A percentile compares a stretch with the other conserved stretches of the same genome.
phyloP scores from a whole-genome alignment of 2,113 vertebrate genomes.

The Takifugu bimaculatus region DNA sequence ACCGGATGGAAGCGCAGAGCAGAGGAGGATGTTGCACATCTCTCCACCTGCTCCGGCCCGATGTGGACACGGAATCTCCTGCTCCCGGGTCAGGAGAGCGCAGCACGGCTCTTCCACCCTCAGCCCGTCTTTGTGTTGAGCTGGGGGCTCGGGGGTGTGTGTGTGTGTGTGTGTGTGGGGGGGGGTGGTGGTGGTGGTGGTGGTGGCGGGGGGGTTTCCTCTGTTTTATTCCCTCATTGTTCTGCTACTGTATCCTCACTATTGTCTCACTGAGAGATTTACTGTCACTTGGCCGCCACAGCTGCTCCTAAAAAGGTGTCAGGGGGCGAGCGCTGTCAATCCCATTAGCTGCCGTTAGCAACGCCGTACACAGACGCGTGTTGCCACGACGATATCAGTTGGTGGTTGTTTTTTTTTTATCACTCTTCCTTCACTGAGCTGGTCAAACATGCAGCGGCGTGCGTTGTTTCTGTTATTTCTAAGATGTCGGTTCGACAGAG shows the following conservation, averaged over 20 bases:
- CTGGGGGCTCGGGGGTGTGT: slow-evolving; percentile 46
- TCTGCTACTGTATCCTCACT: slow-evolving; percentile 76
- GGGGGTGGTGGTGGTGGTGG: no score
- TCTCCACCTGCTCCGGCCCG: no score
- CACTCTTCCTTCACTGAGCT: no score
- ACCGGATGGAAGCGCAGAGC: background rate
- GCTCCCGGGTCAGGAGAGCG: slow-evolving; percentile 1
- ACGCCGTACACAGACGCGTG: background rate
- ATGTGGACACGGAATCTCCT: no score
- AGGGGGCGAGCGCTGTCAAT: slow-evolving; percentile 66
- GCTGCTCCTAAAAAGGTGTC: slow-evolving; percentile 75
- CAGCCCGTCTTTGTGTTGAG: slow-evolving; percentile 57
- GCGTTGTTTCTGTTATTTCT: no score
- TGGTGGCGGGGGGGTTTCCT: slow-evolving; percentile 74
- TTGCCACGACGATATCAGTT: no score
- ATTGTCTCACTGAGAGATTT: slow-evolving; percentile 82
- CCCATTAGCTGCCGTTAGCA: slow-evolving; percentile 55
- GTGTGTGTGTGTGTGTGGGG: no score
- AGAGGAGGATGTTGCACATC: no score
- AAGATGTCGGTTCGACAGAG: no score
- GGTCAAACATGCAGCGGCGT: no score
- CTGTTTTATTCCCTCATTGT: slow-evolving; percentile 80
- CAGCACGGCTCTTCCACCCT: slow-evolving; percentile 33
- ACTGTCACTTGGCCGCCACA: slow-evolving; percentile 56
- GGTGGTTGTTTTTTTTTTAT: no score